These are phyloP conservation scores for Pseudonaja textilis DNA, from an alignment of 2,113 vertebrate species.

Conservation along the genomic window DNA sequence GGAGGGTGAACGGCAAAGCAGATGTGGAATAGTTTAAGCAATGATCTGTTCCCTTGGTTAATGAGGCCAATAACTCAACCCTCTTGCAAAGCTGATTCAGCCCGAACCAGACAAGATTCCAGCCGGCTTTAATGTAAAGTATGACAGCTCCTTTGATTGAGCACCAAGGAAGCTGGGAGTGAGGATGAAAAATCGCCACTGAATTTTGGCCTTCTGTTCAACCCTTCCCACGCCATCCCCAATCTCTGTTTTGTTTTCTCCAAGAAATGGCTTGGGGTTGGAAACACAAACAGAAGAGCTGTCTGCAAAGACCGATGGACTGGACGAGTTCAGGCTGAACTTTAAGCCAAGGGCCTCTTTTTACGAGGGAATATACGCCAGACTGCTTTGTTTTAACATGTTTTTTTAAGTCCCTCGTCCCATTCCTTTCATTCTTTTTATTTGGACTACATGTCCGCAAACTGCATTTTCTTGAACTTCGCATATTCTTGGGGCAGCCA, in stretches of 20 bases:
- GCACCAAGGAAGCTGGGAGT: slow-evolving; percentile 9
- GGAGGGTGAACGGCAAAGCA: background rate
- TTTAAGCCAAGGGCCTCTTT: background rate
- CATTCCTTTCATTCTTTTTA: slow-evolving; percentile 5
- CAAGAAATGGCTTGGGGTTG: slow-evolving; percentile 23
- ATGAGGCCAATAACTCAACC: background rate
- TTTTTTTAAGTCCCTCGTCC: background rate
- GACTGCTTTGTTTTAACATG: slow-evolving; percentile 19
- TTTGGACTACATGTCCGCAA: background rate
- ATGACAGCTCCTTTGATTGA: background rate
- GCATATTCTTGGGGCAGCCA: background rate
- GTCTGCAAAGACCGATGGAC: slow-evolving; percentile 39
- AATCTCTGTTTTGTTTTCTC: slow-evolving; percentile 18
- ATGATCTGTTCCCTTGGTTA: background rate
- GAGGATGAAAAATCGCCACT: slow-evolving; percentile 23
- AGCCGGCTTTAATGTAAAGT: background rate
- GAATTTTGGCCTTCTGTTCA: background rate
- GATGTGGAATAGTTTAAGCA: background rate
- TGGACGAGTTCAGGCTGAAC: slow-evolving; percentile 4
- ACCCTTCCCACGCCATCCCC: slow-evolving; percentile 26
- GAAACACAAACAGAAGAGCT: slow-evolving; percentile 14
- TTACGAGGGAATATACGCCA: background rate
- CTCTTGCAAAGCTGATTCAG: background rate
- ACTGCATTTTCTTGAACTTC: background rate
- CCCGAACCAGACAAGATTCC: background rate